phyloP scores from a whole-genome alignment of 1,140 invertebrate genomes.

The Bathynomus jamesi region DNA sequence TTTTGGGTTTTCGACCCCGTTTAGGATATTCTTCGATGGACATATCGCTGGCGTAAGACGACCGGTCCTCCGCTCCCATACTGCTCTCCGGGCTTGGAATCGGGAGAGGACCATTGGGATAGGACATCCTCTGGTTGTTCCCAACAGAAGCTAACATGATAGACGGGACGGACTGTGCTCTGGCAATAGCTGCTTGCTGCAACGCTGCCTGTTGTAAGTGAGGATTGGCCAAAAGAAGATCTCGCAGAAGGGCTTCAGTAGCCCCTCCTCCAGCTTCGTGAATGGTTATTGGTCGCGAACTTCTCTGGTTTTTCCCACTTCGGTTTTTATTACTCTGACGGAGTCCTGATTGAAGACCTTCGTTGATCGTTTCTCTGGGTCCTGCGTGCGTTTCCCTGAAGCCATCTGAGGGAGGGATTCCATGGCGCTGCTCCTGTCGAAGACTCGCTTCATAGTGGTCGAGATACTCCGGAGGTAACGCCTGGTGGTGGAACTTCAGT shows the following conservation, averaged over 20 bases:
- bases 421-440: slow-evolving; percentile 31
- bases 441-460: slow-evolving; percentile 59
- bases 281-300: slow-evolving; percentile 28
- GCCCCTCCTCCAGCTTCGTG: slow-evolving; percentile 35
- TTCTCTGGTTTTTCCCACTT: slow-evolving; percentile 25
- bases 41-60: slow-evolving; percentile 85
- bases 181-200: slow-evolving; percentile 28
- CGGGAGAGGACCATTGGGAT: neutral
- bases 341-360: neutral
- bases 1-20: slow-evolving; percentile 75
- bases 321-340: neutral
- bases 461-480: slow-evolving; percentile 65
- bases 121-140: slow-evolving; percentile 8
- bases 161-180: slow-evolving; percentile 34
- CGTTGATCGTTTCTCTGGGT: slow-evolving; percentile 1
- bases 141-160: slow-evolving; percentile 24
- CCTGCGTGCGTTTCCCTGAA: neutral
- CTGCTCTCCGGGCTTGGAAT: slow-evolving; percentile 9
- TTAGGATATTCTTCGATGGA: slow-evolving; percentile 73
- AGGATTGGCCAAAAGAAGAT: slow-evolving; percentile 31
- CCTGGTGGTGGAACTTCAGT: slow-evolving; percentile 72
- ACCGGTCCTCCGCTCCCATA: slow-evolving; percentile 42
- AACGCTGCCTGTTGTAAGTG: slow-evolving; percentile 36
- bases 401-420: slow-evolving; percentile 19
- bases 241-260: slow-evolving; percentile 37